phyloP scores from a whole-genome alignment of 2,888 invertebrate species.

The Aporophyla nigra region DNA sequence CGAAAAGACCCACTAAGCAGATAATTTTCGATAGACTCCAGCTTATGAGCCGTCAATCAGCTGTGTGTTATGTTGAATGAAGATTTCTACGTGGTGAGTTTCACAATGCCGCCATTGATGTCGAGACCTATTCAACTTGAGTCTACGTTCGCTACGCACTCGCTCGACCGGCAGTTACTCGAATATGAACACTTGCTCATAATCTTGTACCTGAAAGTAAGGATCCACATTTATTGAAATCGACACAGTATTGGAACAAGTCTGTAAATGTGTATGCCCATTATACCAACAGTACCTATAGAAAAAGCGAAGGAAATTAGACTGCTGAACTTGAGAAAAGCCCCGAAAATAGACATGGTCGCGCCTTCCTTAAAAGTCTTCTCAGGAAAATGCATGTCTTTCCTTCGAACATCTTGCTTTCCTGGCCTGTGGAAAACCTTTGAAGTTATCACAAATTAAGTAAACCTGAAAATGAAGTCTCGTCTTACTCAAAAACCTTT shows the following conservation, averaged over 20 bases:
- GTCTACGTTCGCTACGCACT: constrained; percentile 55
- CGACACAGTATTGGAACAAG: no score
- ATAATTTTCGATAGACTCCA: constrained; percentile 86
- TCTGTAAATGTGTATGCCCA: no score
- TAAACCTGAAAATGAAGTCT: no score
- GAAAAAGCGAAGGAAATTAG: no score
- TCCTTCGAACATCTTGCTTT: no score
- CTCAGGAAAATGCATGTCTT: no score
- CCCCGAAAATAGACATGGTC: no score
- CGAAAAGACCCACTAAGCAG: constrained; percentile 88
- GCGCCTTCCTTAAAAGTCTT: no score
- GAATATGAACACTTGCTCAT: constrained; percentile 45
- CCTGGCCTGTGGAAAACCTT: no score
- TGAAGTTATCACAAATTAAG: no score
- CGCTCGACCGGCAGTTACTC: constrained; percentile 63
- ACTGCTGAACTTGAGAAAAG: no score
- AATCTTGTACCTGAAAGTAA: constrained; percentile 51
- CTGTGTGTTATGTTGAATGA: constrained; percentile 78
- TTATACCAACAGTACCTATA: no score
- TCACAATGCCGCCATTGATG: constrained; percentile 74
- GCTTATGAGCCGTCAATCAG: constrained; percentile 87
- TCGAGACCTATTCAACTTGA: constrained; percentile 66
- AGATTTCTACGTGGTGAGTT: constrained; percentile 70
- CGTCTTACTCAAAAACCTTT: not conserved
- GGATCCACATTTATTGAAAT: not conserved